Conservation (phyloP, 2,888 invertebrate species). For the Brassicogethes aeneus region DNA sequence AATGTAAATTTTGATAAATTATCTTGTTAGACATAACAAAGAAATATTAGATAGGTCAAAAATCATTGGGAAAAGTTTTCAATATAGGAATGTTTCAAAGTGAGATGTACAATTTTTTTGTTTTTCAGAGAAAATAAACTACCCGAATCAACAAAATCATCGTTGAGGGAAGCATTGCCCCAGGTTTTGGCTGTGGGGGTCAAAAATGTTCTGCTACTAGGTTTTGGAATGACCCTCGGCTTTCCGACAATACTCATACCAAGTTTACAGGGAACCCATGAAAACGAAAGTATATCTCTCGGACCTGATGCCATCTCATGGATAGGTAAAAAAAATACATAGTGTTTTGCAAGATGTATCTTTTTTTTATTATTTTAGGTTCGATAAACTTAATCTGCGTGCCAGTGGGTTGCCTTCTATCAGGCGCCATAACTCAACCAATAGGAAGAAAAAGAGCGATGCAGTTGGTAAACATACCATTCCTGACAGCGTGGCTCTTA, state of each 20-base stretch:
- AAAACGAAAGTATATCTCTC: slow-evolving; percentile 41
- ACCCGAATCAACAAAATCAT: no score
- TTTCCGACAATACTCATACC: slow-evolving; percentile 76
- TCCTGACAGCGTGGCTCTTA: slow-evolving; percentile 64
- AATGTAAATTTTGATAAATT: no score
- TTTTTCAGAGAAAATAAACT: neutral
- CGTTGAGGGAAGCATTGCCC: slow-evolving; percentile 46
- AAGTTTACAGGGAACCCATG: slow-evolving; percentile 48
- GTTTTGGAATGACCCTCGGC: slow-evolving; percentile 73
- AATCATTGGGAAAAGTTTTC: no score
- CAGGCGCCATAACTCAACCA: slow-evolving; percentile 61
- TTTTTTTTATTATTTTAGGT: slow-evolving; percentile 45
- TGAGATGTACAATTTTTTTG: no score
- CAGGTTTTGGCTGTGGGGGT: slow-evolving; percentile 72
- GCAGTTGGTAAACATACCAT: slow-evolving; percentile 67
- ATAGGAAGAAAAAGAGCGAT: slow-evolving; percentile 66
- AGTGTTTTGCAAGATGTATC: no score
- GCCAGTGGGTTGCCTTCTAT: slow-evolving; percentile 68
- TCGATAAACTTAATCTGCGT: slow-evolving; percentile 73
- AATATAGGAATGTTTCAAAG: no score
- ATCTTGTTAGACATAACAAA: no score
- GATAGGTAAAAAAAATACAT: slow-evolving; percentile 52
- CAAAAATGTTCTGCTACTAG: slow-evolving; percentile 67
- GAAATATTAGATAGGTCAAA: no score
- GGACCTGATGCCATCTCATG: slow-evolving; percentile 60